Conservation (phyloP, 2,113 vertebrate genomes). For the Chinchilla lanigera region DNA sequence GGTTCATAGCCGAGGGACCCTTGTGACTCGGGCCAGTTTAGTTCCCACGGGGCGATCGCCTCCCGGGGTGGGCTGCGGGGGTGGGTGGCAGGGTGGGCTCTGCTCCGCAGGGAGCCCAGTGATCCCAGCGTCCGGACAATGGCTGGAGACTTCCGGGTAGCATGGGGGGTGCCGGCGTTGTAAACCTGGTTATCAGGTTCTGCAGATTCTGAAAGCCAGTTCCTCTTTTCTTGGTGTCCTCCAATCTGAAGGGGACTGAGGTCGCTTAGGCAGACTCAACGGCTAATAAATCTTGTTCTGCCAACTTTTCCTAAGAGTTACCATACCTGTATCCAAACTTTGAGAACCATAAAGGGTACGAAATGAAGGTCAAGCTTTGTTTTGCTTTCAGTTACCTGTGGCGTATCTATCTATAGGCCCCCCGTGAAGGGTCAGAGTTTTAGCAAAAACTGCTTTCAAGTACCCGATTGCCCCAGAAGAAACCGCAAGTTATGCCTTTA, state of each 20-base stretch:
- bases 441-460: not conserved
- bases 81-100: no score
- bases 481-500: not conserved
- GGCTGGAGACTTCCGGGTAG: not conserved
- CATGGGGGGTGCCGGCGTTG: not conserved
- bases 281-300: not conserved
- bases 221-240: not conserved
- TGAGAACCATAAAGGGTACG: not conserved
- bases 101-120: not conserved
- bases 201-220: not conserved
- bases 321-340: not conserved
- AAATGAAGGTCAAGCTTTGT: not conserved
- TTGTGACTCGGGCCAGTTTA: not conserved
- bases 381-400: not conserved
- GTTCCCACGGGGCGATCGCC: not conserved
- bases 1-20: not conserved
- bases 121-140: not conserved
- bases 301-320: not conserved
- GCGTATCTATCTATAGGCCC: not conserved
- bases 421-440: not conserved
- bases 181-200: not conserved
- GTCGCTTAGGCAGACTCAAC: not conserved
- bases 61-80: not conserved
- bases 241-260: not conserved
- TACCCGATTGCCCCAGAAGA: not conserved